These are phyloP conservation scores for Sandelia bainsii DNA, from an alignment of 2,797 vertebrate species.

Conservation along the genomic window DNA sequence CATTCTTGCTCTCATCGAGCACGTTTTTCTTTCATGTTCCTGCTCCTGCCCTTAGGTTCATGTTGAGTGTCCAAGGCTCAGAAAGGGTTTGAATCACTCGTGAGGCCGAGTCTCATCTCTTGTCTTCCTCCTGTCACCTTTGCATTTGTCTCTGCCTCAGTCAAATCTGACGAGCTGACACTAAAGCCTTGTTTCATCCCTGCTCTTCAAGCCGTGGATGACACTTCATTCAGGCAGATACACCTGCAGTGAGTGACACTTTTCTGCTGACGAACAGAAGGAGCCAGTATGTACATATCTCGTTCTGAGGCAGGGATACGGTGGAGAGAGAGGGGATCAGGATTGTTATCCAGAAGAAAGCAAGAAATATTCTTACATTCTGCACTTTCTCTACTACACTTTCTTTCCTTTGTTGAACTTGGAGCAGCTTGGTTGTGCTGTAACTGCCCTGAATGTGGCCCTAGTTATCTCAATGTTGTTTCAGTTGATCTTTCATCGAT, in stretches of 20 bases:
- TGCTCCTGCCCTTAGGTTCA: slow-evolving; percentile 13
- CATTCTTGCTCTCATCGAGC: too few relatives aligned
- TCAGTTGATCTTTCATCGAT: too few relatives aligned
- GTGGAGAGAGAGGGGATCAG: slow-evolving; percentile 2
- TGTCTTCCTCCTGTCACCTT: slow-evolving; percentile 40
- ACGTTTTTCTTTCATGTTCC: neutral
- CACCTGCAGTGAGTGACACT: slow-evolving; percentile 48
- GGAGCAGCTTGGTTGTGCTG: too few relatives aligned
- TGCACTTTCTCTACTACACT: neutral
- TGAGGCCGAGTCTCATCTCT: slow-evolving; percentile 31
- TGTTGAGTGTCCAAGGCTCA: neutral
- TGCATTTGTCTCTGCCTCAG: slow-evolving; percentile 32
- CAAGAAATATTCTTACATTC: neutral
- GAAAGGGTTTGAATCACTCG: slow-evolving; percentile 27
- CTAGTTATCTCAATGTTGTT: too few relatives aligned
- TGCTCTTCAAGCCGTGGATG: slow-evolving; percentile 59
- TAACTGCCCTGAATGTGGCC: neutral
- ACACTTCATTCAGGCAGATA: slow-evolving; percentile 70
- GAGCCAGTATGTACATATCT: slow-evolving; percentile 6
- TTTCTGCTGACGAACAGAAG: slow-evolving; percentile 25
- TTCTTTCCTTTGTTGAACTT: neutral
- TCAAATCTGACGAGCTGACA: slow-evolving; percentile 47
- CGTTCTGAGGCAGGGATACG: slow-evolving; percentile 9
- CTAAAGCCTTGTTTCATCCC: slow-evolving; percentile 65
- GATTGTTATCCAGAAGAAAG: neutral